A percentile compares a stretch with the other conserved stretches of the same genome.
Conservation (phyloP, 2,113 vertebrate genomes). For the Scomber scombrus region DNA sequence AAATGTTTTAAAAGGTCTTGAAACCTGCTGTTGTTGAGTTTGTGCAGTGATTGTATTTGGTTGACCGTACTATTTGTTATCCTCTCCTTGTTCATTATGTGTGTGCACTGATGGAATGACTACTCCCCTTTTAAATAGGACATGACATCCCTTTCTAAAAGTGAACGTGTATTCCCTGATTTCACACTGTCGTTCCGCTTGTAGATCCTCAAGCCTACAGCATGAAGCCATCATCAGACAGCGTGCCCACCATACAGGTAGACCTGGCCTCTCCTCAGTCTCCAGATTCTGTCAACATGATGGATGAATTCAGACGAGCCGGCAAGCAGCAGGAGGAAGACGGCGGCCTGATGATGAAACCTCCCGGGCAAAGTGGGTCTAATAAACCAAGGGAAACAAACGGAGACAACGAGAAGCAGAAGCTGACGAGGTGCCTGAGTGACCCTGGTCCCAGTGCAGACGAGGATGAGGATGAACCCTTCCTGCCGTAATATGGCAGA, state of each 20-base stretch:
- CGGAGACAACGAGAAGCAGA: conserved; percentile 86
- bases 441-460: conserved; percentile 93
- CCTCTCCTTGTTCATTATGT: background rate
- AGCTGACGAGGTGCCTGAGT: conserved; percentile 93
- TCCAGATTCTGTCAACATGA: conserved; percentile 88
- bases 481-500: conserved; percentile 83
- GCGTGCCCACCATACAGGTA: conserved; percentile 92
- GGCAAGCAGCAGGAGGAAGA: conserved; percentile 76
- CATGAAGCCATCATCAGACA: conserved; percentile 77
- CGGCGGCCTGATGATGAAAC: conserved; percentile 87
- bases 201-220: conserved; percentile 92
- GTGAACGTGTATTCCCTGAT: background rate
- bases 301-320: conserved; percentile 85
- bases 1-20: background rate
- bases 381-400: conserved; percentile 76
- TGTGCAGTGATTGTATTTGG: conserved; percentile 20
- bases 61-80: conserved; percentile 20
- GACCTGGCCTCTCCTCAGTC: conserved; percentile 95
- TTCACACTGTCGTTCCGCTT: background rate
- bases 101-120: conserved; percentile 28
- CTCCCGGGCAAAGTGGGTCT: conserved; percentile 70
- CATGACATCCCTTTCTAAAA: background rate
- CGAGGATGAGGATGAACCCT: conserved; percentile 92
- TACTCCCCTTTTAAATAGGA: background rate
- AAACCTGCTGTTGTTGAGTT: conserved; percentile 26